phyloP scores from a whole-genome alignment of 2,797 vertebrate genomes.

The Acanthurus leucopareius region DNA sequence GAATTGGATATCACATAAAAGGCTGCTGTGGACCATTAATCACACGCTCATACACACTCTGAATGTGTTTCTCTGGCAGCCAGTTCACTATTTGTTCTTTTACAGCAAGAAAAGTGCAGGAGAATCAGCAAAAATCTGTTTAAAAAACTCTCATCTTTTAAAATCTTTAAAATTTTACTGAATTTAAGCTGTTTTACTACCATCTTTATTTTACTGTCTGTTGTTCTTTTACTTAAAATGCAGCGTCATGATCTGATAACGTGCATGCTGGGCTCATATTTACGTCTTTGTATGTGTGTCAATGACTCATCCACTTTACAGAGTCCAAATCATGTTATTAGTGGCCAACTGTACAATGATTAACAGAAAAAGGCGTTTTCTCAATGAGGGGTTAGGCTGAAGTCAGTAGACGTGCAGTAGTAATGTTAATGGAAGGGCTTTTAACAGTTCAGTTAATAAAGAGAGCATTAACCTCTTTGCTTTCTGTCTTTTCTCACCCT shows the following conservation, averaged over 20 bases:
- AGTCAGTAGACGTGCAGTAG: background rate
- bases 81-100: constrained; percentile 1
- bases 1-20: constrained; percentile 40
- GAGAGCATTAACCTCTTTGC: constrained; percentile 11
- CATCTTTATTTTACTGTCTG: background rate
- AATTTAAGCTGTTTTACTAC: background rate
- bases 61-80: background rate
- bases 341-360: background rate
- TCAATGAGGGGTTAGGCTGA: constrained; percentile 1
- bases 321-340: background rate
- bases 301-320: background rate
- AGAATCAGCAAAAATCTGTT: constrained; percentile 4
- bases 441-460: constrained; percentile 9
- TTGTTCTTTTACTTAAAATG: constrained; percentile 1
- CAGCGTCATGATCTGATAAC: background rate
- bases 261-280: too few species aligned
- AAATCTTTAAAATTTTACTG: background rate
- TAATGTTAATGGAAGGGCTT: constrained; percentile 10
- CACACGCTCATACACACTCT: constrained; percentile 13
- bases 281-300: background rate
- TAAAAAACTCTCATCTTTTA: background rate
- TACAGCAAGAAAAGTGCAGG: background rate
- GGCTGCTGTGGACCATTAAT: constrained; percentile 32
- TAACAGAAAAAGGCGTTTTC: constrained; percentile 24
- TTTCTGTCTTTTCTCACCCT: background rate